Evolutionary conservation across 2,888 invertebrate species (phyloP).

Genomic region (Leucoma salicis): DNA sequence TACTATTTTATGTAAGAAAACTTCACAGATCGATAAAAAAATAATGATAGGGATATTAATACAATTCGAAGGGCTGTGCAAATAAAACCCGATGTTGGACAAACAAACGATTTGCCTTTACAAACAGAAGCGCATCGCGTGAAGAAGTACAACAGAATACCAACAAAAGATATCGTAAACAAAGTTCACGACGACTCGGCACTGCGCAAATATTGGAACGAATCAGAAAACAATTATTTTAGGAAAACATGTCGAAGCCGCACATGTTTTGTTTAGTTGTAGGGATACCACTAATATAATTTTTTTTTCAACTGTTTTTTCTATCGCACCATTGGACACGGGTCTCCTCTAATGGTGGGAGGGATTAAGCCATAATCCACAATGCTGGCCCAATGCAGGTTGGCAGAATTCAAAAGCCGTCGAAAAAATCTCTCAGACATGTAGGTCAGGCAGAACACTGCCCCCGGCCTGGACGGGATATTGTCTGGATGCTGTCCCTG

Average conservation of each 20-base stretch:
- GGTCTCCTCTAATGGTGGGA: too few species aligned
- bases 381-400: too few species aligned
- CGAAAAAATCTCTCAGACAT: too few species aligned
- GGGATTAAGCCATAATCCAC: too few species aligned
- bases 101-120: conserved; percentile 21
- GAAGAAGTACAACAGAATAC: conserved; percentile 28
- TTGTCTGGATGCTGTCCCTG: too few species aligned
- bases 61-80: conserved; percentile 10
- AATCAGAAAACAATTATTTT: conserved; percentile 50
- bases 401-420: too few species aligned
- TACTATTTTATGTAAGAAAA: too few species aligned
- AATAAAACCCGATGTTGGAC: conserved; percentile 20
- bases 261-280: conserved; percentile 19
- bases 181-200: conserved; percentile 21
- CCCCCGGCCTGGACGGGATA: too few species aligned
- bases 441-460: too few species aligned
- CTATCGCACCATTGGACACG: too few species aligned
- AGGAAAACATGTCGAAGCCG: conserved; percentile 33
- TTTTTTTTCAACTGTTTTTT: too few species aligned
- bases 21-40: too few species aligned
- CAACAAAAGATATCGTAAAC: conserved; percentile 31
- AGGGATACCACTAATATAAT: neutral
- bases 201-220: conserved; percentile 43
- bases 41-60: neutral
- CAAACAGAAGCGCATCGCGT: conserved; percentile 23